Evolutionary conservation across 2,797 vertebrate genomes (phyloP).

Genomic region (Luscinia luscinia): DNA sequence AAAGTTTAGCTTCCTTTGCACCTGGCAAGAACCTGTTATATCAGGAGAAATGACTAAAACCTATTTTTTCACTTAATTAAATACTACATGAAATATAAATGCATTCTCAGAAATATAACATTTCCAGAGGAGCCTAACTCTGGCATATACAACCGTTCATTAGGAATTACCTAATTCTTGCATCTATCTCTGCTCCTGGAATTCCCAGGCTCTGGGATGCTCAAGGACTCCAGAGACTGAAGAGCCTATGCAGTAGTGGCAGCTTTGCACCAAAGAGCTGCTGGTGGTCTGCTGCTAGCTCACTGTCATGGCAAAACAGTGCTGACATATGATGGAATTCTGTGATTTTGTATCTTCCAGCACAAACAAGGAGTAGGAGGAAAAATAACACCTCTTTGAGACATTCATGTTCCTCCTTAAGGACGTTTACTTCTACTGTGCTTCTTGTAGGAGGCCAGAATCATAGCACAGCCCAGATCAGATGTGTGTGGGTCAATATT

Average conservation of each 20-base stretch:
- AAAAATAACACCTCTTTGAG: background rate
- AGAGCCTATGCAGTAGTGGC: fast-evolving
- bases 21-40: background rate
- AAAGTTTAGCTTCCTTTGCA: background rate
- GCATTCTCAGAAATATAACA: background rate
- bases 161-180: background rate
- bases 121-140: background rate
- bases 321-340: background rate
- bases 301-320: background rate
- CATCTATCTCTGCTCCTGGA: background rate
- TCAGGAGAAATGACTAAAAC: background rate
- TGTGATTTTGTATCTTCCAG: background rate
- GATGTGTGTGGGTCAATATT: background rate
- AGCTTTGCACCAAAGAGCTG: background rate
- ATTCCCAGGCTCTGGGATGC: background rate
- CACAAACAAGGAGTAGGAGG: background rate
- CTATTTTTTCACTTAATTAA: background rate
- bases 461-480: background rate
- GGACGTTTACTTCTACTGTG: fast-evolving
- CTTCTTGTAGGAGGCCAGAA: background rate
- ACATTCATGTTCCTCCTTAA: background rate
- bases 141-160: background rate
- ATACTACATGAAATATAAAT: background rate
- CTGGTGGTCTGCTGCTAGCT: background rate
- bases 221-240: background rate